Base-by-base conservation (phyloP, 1,140 invertebrate genomes). In the Calliopsis andreniformis region DNA sequence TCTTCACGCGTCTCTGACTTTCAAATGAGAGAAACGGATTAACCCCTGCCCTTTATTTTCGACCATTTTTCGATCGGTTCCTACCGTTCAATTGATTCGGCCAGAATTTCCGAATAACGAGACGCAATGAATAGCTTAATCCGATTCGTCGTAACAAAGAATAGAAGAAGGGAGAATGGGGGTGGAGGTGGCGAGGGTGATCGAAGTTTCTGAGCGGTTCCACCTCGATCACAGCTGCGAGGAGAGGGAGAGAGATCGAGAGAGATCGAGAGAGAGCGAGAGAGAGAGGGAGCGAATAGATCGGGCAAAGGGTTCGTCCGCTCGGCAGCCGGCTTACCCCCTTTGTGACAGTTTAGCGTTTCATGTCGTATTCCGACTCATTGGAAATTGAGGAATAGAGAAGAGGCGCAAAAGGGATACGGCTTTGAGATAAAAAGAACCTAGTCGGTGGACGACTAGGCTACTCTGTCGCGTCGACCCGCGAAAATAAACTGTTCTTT, bases 301-400 rank as follows among this genome's bases (percentile, higher is more conserved):
- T 35, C 72, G 63, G 78, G 67, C 61, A 81, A 72, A 82, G 80
- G 76, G 80, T 78, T 81, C 80, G 72, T 76, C 58, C 81, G 76
- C 62, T 78, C 61, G 78, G 32, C 30, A 55, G 67, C 63, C 56
- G 79, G 86, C 79, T 87, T 82, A 70, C 85, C 86, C 87, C 87
- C 91, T 92, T 92, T 92, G 91, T 91, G 87, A 78, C 87, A 90
- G 88, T 91, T 91, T 90, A 91, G 87, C 88, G 89, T 91, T 91
- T 91, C 89, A 90, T 89, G 90, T 90, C 89, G 88, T 92, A 92
- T 92, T 92, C 90, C 91, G 85, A 92, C 88, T 92, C 91, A 92
- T 92, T 92, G 90, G 88, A 92, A 92, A 92, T 91, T 92, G 91
- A 91, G 89, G 87, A 89, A 89, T 89, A 86, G 66, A 86, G 82